Conservation (phyloP, 2,888 invertebrate genomes). For the Andrena minutula region DNA sequence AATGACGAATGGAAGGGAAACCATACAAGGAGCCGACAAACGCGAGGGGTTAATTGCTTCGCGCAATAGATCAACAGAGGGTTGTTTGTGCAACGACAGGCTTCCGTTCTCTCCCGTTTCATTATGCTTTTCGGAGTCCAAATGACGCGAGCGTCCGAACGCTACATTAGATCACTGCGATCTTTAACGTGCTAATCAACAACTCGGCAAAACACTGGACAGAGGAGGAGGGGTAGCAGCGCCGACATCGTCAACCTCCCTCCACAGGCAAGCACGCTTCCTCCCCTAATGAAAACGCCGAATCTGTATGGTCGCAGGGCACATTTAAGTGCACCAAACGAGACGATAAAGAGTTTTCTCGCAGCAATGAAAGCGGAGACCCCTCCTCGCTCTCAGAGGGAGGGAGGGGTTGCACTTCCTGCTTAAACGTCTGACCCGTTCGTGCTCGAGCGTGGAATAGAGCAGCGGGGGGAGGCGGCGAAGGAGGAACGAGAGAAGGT, state of each 20-base stretch:
- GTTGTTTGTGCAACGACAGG: conserved; percentile 73
- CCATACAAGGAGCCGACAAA: conserved; percentile 59
- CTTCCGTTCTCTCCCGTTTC: conserved; percentile 66
- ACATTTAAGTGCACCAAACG: conserved; percentile 72
- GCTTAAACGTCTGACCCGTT: conserved; percentile 75
- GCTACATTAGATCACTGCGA: not conserved
- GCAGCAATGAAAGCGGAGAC: conserved; percentile 72
- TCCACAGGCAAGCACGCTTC: conserved; percentile 8
- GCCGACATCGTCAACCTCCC: not conserved
- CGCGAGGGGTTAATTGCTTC: conserved; percentile 73
- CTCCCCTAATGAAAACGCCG: conserved; percentile 29
- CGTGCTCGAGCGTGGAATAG: conserved; percentile 66
- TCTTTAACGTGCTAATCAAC: too few relatives aligned
- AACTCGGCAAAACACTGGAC: too few relatives aligned
- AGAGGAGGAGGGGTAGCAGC: not conserved
- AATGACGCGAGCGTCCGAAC: not conserved
- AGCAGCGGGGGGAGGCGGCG: conserved; percentile 47
- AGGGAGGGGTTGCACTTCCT: conserved; percentile 78
- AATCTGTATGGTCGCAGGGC: conserved; percentile 14
- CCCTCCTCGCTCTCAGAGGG: conserved; percentile 59
- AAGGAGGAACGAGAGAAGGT: conserved; percentile 62
- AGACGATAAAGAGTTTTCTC: conserved; percentile 79
- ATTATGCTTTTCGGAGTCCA: not conserved
- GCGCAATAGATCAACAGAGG: conserved; percentile 68
- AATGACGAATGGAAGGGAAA: conserved; percentile 39